phyloP scores from a whole-genome alignment of 2,113 vertebrate genomes.

The Sisor rabdophorus region DNA sequence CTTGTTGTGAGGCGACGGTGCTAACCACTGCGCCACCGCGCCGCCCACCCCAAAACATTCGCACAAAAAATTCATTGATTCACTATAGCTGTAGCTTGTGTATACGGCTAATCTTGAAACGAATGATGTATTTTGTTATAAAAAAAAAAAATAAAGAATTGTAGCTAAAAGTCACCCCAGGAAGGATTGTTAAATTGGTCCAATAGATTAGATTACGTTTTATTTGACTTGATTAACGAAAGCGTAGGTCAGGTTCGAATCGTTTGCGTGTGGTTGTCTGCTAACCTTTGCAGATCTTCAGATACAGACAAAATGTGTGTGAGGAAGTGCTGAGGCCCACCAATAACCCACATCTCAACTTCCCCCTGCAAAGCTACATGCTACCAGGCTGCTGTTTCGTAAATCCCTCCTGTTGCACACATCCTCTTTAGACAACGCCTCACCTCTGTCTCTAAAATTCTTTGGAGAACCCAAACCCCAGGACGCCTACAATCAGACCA shows the following conservation, averaged over 20 bases:
- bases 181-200: not conserved
- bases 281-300: not conserved
- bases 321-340: conserved; percentile 27
- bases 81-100: not conserved
- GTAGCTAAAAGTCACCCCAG: too few relatives aligned
- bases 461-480: not conserved
- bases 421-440: conserved; percentile 34
- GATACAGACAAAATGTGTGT: not conserved
- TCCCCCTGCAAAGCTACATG: conserved; percentile 34
- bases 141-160: not conserved
- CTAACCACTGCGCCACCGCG: too few relatives aligned
- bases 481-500: not conserved
- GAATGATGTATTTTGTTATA: too few relatives aligned
- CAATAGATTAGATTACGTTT: not conserved
- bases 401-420: conserved; percentile 51
- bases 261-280: not conserved
- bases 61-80: not conserved
- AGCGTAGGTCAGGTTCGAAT: not conserved
- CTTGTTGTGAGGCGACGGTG: too few relatives aligned
- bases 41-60: too few relatives aligned
- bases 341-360: conserved; percentile 10
- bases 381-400: conserved; percentile 52
- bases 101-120: too few relatives aligned
- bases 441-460: not conserved
- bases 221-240: not conserved